phyloP scores from a whole-genome alignment of 2,888 invertebrate genomes.

The Adela reaumurella region DNA sequence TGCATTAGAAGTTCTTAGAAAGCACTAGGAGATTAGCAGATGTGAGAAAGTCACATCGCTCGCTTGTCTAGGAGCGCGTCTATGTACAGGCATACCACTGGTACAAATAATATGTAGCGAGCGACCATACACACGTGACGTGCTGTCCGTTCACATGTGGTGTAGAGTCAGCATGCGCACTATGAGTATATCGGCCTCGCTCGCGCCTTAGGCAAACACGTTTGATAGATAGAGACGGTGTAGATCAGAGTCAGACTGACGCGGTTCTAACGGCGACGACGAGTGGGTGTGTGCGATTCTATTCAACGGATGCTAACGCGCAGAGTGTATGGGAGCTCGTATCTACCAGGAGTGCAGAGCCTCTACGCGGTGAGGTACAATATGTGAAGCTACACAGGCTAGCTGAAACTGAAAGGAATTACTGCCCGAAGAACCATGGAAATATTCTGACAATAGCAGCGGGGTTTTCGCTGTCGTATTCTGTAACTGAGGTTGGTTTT shows the following conservation, averaged over 20 bases:
- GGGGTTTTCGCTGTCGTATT: too few relatives aligned
- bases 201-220: conserved; percentile 18
- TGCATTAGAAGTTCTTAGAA: conserved; percentile 57
- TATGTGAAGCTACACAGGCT: too few relatives aligned
- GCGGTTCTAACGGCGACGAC: conserved; percentile 14
- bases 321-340: neutral
- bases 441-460: too few relatives aligned
- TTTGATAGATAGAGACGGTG: conserved; percentile 16
- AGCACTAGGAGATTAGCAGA: conserved; percentile 40
- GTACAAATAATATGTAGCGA: too few relatives aligned
- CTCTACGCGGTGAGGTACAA: too few relatives aligned
- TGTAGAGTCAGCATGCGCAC: conserved; percentile 23
- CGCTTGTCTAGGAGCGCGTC: neutral
- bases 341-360: neutral
- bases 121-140: neutral
- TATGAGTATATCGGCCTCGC: conserved; percentile 19
- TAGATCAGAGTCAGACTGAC: conserved; percentile 33
- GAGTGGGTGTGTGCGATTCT: conserved; percentile 20
- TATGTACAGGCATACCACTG: neutral
- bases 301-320: conserved; percentile 8
- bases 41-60: conserved; percentile 25
- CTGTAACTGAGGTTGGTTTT: too few relatives aligned
- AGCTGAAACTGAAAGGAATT: too few relatives aligned
- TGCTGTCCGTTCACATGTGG: conserved; percentile 23
- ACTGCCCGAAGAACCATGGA: too few relatives aligned